Conservation (phyloP, 2,888 invertebrate species). For the Amblyjoppa fuscipennis region DNA sequence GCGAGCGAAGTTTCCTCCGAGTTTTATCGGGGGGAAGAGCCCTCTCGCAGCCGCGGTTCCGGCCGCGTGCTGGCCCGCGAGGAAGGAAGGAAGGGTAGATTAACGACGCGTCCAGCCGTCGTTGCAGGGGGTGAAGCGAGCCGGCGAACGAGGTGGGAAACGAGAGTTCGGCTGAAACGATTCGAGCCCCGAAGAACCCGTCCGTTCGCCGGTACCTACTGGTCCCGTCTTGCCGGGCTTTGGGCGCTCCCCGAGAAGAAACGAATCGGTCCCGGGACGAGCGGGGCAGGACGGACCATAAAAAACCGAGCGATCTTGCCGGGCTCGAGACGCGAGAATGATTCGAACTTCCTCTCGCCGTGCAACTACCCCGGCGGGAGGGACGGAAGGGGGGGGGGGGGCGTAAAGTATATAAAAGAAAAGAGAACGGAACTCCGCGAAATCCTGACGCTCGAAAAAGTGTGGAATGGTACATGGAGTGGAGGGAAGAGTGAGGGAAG, state of each 20-base stretch:
- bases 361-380: conserved; percentile 18
- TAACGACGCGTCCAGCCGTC: conserved; percentile 67
- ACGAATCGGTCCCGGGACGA: conserved; percentile 56
- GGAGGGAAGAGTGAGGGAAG: not conserved
- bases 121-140: conserved; percentile 42
- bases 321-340: conserved; percentile 43
- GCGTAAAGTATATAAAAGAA: conserved; percentile 34
- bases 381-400: not conserved
- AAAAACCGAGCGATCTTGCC: conserved; percentile 30
- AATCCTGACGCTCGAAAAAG: conserved; percentile 55
- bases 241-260: conserved; percentile 53
- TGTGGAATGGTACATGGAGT: conserved; percentile 17
- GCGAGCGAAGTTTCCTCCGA: conserved; percentile 49
- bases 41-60: conserved; percentile 61
- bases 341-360: conserved; percentile 50
- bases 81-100: conserved; percentile 51
- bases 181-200: conserved; percentile 28
- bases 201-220: conserved; percentile 43
- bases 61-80: conserved; percentile 9
- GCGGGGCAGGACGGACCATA: conserved; percentile 39
- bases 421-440: conserved; percentile 1
- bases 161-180: conserved; percentile 71
- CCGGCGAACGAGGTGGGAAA: conserved; percentile 62
- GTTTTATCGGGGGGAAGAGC: conserved; percentile 59
- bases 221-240: conserved; percentile 32